Evolutionary conservation across 2,113 vertebrate species (phyloP), one percentile per base, ranked within the genome.

Genomic region (Actenoides hombroni): DNA sequence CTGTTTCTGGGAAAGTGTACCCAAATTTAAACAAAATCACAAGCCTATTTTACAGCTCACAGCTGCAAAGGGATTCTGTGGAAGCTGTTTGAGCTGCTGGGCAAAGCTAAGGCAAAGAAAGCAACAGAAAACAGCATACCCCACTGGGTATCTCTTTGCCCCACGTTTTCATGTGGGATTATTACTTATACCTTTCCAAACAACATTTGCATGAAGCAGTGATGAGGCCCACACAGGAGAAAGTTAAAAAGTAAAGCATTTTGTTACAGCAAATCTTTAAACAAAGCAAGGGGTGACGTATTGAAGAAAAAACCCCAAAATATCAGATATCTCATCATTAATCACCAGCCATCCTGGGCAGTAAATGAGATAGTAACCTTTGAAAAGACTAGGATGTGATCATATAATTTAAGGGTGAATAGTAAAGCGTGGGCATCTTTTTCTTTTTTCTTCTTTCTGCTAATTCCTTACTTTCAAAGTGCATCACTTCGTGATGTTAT

Each of bases 11-110:
- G 48, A 75, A 88, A 92, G 16, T 25, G 20, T 54, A 39, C 29
- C n/a, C 42, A 95, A 83, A 90, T 68, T 91, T 63, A 49, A 53
- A 63, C 37, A 86, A 89, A 94, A 84, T 88, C 69, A 81, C 11
- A 88, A 71, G 33, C 20, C 4, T 75, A 12, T 86, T 96, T 86
- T 56, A 71, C 48, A 88, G 42, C 28, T 86, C 29, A 84, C 71
- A 57, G 42, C 68, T 81, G 53, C 51, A 75, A 64, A 64, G 39
- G 19, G 86, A 67, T 77, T 86, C 25, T 69, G 23, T 49, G 73
- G 51, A 91, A 88, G 29, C 6, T 86, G 6, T 48, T 69, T 61
- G 51, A 91, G 67, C 17, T 40, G 5, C 73, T 75, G 15, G 53
- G 26, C 37, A 83, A 83, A 93, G 59, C 31, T 18, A 39, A 53